phyloP scores from a whole-genome alignment of 2,888 invertebrate species.

The Cosmopolites sordidus region DNA sequence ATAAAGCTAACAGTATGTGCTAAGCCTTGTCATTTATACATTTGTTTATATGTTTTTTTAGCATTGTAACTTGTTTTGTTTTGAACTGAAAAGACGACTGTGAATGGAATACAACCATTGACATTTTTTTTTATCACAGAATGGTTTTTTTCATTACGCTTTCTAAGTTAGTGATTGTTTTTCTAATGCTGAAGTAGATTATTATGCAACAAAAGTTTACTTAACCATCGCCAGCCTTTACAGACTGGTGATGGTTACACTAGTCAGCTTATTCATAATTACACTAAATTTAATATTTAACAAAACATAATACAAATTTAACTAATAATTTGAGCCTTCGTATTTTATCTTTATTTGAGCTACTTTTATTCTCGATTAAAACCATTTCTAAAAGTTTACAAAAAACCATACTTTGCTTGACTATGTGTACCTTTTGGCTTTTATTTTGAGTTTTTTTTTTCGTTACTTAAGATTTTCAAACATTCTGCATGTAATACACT shows the following conservation, averaged over 20 bases:
- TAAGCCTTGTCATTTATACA: no score
- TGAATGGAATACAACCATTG: slow-evolving; percentile 37
- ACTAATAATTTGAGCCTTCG: no score
- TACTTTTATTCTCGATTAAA: neutral
- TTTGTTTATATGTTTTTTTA: slow-evolving; percentile 14
- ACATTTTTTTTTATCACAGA: slow-evolving; percentile 37
- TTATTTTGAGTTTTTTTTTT: neutral
- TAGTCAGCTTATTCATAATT: slow-evolving; percentile 1
- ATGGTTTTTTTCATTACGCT: slow-evolving; percentile 38
- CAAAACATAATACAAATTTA: neutral
- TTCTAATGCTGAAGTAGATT: slow-evolving; percentile 33
- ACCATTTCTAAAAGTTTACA: neutral
- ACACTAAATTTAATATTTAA: neutral
- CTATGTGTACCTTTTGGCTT: neutral
- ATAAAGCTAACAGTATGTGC: no score
- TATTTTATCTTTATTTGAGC: neutral
- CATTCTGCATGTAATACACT: slow-evolving; percentile 48
- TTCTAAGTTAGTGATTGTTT: slow-evolving; percentile 23
- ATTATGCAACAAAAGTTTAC: slow-evolving; percentile 28
- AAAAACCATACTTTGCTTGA: neutral
- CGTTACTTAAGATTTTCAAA: slow-evolving; percentile 44
- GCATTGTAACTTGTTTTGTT: slow-evolving; percentile 37
- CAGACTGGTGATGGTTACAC: neutral
- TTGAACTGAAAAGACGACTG: slow-evolving; percentile 38
- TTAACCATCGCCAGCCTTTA: slow-evolving; percentile 16